phyloP scores from a whole-genome alignment of 30 jellyfish, hydroid and myxozoan species.

The Aurelia aurita region DNA sequence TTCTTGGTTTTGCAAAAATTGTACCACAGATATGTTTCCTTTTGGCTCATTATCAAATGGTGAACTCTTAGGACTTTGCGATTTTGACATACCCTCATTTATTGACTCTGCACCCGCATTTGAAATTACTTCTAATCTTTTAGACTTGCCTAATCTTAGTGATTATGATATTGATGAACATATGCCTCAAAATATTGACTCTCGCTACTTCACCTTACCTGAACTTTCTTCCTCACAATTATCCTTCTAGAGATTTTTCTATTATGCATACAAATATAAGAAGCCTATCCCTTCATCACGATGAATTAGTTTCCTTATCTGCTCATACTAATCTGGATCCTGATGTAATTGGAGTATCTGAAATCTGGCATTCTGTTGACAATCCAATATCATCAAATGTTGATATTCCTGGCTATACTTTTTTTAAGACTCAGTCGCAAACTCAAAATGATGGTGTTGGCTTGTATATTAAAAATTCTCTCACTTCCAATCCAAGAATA shows the following conservation, averaged over 20 bases:
- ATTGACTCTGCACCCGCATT: conserved; percentile 55
- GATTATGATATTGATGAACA: too few relatives aligned
- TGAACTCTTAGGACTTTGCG: conserved; percentile 13
- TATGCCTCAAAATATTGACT: too few relatives aligned
- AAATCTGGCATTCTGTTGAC: too few relatives aligned
- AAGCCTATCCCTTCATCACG: conserved; percentile 60
- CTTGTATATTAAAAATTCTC: conserved; percentile 28
- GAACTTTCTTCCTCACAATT: conserved; percentile 33
- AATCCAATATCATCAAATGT: too few relatives aligned
- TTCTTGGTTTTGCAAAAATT: too few relatives aligned
- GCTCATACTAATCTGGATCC: conserved; percentile 23
- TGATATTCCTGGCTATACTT: too few relatives aligned
- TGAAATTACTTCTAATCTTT: too few relatives aligned
- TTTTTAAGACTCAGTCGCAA: conserved; percentile 12
- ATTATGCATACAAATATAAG: conserved; percentile 47
- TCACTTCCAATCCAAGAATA: conserved; percentile 28
- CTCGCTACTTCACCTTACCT: too few relatives aligned
- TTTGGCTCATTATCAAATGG: conserved; percentile 50
- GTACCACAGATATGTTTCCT: conserved; percentile 30
- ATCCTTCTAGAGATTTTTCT: conserved; percentile 48
- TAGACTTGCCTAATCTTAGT: too few relatives aligned
- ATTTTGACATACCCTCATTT: conserved; percentile 45
- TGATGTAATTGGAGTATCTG: too few relatives aligned
- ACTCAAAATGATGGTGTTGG: conserved; percentile 54
- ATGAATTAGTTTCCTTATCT: conserved; percentile 28